A percentile compares a stretch with the other conserved stretches of the same genome.
phyloP scores from a whole-genome alignment of 2,888 invertebrate species.

The Lampropteryx suffumata region DNA sequence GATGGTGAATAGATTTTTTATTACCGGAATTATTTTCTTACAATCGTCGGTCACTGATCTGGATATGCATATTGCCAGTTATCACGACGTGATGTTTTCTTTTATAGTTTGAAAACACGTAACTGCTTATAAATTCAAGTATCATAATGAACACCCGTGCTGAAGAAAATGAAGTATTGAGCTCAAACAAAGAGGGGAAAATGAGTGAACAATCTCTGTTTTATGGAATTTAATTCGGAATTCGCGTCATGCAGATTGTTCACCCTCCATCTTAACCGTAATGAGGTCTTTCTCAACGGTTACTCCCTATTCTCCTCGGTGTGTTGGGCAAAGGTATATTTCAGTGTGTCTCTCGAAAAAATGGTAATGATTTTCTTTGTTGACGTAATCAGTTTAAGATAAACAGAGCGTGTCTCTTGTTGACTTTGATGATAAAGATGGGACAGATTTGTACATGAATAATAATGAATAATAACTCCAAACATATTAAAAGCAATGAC shows the following conservation, averaged over 20 bases:
- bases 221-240: conserved; percentile 46
- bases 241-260: conserved; percentile 43
- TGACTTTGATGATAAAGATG: neutral
- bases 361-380: conserved; percentile 17
- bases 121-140: conserved; percentile 3
- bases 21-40: too few relatives aligned
- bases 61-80: too few relatives aligned
- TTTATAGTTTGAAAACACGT: conserved; percentile 3
- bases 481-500: too few relatives aligned
- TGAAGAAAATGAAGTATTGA: conserved; percentile 25
- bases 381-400: conserved; percentile 14
- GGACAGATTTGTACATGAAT: neutral
- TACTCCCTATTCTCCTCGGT: conserved; percentile 48
- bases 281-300: conserved; percentile 49
- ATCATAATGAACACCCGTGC: conserved; percentile 12
- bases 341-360: conserved; percentile 9
- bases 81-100: neutral
- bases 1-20: too few relatives aligned
- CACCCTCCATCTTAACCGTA: conserved; percentile 45
- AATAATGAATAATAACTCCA: too few relatives aligned
- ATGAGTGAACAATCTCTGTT: conserved; percentile 40
- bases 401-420: conserved; percentile 8
- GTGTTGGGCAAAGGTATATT: conserved; percentile 42
- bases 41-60: too few relatives aligned
- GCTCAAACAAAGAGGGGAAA: conserved; percentile 28